Conservation (phyloP, 2,113 vertebrate species). For the Pitta sordida region DNA sequence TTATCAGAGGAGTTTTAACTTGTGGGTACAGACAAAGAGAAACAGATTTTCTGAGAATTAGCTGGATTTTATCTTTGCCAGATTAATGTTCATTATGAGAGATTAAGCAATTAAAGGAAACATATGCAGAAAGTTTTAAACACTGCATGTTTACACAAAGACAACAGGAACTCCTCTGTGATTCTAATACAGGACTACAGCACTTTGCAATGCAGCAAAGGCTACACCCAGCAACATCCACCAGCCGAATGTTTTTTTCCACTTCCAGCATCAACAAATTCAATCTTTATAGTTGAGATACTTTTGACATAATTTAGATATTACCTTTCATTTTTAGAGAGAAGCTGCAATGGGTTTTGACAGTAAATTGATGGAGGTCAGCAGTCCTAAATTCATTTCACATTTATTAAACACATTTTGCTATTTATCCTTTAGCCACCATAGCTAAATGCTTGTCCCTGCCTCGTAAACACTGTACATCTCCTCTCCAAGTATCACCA, state of each 20-base stretch:
- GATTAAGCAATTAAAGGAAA: not conserved
- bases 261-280: not conserved
- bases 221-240: not conserved
- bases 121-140: not conserved
- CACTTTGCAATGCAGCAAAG: not conserved
- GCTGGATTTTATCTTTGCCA: conserved; percentile 18
- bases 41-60: conserved; percentile 34
- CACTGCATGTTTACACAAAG: not conserved
- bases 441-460: not conserved
- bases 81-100: conserved; percentile 31
- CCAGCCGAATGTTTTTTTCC: not conserved
- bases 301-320: not conserved
- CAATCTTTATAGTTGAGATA: not conserved
- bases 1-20: not conserved
- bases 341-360: not conserved
- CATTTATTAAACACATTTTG: not conserved
- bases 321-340: not conserved
- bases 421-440: not conserved
- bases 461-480: not conserved
- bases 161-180: not conserved
- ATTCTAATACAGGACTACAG: not conserved
- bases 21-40: not conserved
- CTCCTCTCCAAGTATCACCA: not conserved
- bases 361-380: not conserved
- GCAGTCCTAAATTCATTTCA: not conserved